Conservation (phyloP, 1,140 invertebrate species). For the Heliconius congener region DNA sequence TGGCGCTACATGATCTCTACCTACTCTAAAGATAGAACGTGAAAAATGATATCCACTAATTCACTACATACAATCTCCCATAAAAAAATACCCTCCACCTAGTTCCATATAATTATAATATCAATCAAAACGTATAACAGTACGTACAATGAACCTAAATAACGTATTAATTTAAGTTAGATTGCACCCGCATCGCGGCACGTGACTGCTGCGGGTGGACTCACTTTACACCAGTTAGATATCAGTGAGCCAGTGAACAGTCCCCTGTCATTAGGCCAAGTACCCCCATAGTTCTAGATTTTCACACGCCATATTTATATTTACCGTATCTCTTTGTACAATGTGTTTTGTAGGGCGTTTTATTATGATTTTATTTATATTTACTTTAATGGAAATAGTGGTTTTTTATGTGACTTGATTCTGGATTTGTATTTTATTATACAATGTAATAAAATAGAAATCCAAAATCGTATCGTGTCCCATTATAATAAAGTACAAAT, state of each 20-base stretch:
- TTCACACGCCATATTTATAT: slow-evolving; percentile 50
- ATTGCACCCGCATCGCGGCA: slow-evolving; percentile 55
- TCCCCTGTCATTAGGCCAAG: slow-evolving; percentile 47
- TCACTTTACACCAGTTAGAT: slow-evolving; percentile 38
- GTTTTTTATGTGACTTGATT: no score
- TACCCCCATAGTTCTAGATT: slow-evolving; percentile 67
- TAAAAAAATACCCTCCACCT: neutral
- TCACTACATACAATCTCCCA: neutral
- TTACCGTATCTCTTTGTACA: slow-evolving; percentile 15
- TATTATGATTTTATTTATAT: no score
- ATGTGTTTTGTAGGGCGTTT: neutral
- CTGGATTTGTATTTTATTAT: no score
- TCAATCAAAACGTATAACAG: slow-evolving; percentile 25
- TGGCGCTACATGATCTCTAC: no score
- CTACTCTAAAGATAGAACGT: no score
- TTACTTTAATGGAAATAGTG: no score
- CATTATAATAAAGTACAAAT: no score
- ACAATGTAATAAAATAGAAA: no score
- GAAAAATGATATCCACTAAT: neutral
- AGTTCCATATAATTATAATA: slow-evolving; percentile 15
- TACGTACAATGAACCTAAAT: slow-evolving; percentile 33
- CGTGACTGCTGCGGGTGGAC: slow-evolving; percentile 55
- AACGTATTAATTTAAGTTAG: slow-evolving; percentile 35
- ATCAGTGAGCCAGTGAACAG: slow-evolving; percentile 47
- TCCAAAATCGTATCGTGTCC: no score